phyloP scores from a whole-genome alignment of 2,797 vertebrate species.

The Siniperca undulata region DNA sequence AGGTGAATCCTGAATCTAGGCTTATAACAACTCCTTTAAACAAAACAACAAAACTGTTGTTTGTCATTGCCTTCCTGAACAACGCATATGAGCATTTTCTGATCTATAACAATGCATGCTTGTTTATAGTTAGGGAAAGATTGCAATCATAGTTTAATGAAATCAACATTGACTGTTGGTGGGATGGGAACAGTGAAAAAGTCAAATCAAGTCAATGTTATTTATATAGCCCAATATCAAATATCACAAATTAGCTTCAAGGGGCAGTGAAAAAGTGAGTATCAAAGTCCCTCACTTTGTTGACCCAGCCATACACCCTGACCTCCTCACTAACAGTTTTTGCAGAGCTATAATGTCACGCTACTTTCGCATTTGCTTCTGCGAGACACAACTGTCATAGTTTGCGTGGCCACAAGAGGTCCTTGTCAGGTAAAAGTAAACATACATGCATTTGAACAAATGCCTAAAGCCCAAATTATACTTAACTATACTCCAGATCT shows the following conservation, averaged over 20 bases:
- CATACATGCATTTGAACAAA: background rate
- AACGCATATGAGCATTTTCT: background rate
- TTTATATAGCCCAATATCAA: background rate
- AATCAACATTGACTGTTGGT: background rate
- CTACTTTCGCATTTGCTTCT: background rate
- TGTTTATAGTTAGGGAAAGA: background rate
- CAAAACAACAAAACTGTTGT: background rate
- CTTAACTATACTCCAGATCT: background rate
- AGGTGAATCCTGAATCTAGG: background rate
- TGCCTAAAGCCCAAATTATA: background rate
- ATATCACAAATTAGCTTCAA: background rate
- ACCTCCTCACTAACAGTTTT: background rate
- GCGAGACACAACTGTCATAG: too few relatives aligned
- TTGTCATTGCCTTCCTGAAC: background rate
- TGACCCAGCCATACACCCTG: background rate
- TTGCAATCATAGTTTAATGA: background rate
- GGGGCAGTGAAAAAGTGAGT: background rate
- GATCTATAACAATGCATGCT: background rate
- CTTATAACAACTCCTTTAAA: conserved; percentile 4
- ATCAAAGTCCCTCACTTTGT: background rate
- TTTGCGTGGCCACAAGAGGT: background rate
- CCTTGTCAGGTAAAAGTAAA: background rate
- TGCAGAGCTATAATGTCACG: background rate
- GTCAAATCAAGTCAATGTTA: background rate
- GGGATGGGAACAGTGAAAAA: background rate